Base-by-base conservation (phyloP, 1,140 invertebrate genomes). In the Drosophila pseudoobscura region DNA sequence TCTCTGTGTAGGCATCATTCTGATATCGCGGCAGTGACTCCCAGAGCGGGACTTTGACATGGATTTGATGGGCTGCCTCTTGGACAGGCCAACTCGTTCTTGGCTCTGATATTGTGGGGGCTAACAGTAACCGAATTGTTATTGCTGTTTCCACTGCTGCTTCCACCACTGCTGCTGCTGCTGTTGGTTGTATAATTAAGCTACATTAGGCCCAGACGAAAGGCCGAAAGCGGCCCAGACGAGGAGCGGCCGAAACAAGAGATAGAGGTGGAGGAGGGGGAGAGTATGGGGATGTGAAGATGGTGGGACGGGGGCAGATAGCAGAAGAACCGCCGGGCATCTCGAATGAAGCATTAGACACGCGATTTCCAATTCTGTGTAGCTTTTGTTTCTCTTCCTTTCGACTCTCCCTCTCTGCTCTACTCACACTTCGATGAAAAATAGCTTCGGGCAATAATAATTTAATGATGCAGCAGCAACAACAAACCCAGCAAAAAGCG, bases 371-470 rank as follows among this genome's bases (percentile, higher is more conserved):
- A 78, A 87, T 74, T 74, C 78, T 60, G 54, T 78, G 43, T 65
- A 43, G 61, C 59, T 71, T 52, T 63, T 63, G 62, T 77, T 53
- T 46, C 20, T 11, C 55, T 50, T 11, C 31, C 24, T 56, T 17
- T 73, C 8, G 8, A 3, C 3, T 13, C 35, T 13, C 11, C 4
- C 35, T 1, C 35, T 13, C 11, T 13, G 0, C 35, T 4, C 35
- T 39, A 13, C 35, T 39, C 35, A 3, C 11, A 39, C 35, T 13
- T 39, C 35, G 35, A 39, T 76, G 72, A 75, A 75, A 65, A 69
- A 77, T 82, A 53, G 55, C 78, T 66, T 51, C 15, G 59, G 72
- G 80, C 73, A 85, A 87, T 85, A 88, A 87, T 87, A 82, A 82
- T 87, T 87, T 87, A 82, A 87, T 87, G 78, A 88, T 88, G 82